Evolutionary conservation across 2,113 vertebrate genomes (phyloP).

Genomic region (Oxyruncus cristatus): DNA sequence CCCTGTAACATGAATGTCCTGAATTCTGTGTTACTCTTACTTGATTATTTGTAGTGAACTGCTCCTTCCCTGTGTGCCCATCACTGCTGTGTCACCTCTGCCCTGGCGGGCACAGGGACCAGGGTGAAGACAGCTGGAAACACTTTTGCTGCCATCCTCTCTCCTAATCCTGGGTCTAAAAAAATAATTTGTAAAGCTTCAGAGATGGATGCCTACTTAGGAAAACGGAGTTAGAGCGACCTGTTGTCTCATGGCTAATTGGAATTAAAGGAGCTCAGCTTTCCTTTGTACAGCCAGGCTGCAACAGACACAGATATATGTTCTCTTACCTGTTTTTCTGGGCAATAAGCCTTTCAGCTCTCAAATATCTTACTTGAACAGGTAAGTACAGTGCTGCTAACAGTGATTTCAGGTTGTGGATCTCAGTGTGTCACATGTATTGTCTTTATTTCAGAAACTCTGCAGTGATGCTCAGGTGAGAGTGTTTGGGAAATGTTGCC

Average conservation of each 20-base stretch:
- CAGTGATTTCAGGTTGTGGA: not conserved
- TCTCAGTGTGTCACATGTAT: not conserved
- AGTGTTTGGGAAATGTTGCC: slow-evolving; percentile 92
- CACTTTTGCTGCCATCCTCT: not conserved
- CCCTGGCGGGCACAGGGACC: not conserved
- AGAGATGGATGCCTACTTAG: not conserved
- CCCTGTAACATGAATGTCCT: not conserved
- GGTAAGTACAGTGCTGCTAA: not conserved
- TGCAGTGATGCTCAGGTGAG: slow-evolving; percentile 87
- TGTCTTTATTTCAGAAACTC: slow-evolving; percentile 77
- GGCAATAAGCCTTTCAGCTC: not conserved
- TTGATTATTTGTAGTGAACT: not conserved
- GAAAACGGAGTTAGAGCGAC: not conserved
- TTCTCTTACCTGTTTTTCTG: not conserved
- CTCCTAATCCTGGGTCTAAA: not conserved
- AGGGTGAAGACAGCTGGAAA: not conserved
- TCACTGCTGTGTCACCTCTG: not conserved
- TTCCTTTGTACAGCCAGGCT: not conserved
- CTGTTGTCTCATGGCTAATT: not conserved
- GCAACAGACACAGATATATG: not conserved
- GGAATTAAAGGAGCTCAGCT: not conserved
- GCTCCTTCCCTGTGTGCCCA: not conserved
- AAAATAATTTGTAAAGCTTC: not conserved
- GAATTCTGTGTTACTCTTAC: not conserved
- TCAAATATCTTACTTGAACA: not conserved